These are phyloP conservation scores for Phrynocephalus forsythii DNA, from an alignment of 2,797 vertebrate species.

Conservation along the genomic window DNA sequence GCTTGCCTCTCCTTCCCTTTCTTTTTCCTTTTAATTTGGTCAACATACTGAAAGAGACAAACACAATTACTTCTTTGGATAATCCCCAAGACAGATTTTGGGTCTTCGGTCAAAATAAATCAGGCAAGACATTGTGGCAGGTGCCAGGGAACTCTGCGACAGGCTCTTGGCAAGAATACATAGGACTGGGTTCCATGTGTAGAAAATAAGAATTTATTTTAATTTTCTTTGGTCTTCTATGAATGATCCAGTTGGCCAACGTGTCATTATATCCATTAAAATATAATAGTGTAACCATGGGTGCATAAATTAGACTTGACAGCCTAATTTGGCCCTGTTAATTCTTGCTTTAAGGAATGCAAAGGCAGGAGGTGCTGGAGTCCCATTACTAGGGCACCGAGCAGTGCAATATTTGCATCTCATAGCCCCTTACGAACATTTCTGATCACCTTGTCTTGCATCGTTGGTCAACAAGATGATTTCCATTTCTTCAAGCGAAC, in stretches of 20 bases:
- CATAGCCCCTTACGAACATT: not conserved
- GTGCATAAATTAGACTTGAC: not conserved
- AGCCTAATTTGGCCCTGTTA: not conserved
- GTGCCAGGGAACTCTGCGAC: not conserved
- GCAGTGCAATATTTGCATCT: not conserved
- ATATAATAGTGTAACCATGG: not conserved
- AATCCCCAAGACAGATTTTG: not conserved
- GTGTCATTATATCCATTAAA: not conserved
- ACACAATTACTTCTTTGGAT: too few relatives aligned
- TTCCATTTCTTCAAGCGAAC: not conserved
- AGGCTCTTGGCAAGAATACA: not conserved
- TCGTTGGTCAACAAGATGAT: not conserved
- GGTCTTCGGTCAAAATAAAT: not conserved
- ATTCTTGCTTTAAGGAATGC: constrained; percentile 10
- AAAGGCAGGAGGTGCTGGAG: not conserved
- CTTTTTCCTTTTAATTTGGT: too few relatives aligned
- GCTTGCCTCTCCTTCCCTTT: too few relatives aligned
- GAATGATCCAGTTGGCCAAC: not conserved
- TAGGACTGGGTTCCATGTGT: not conserved
- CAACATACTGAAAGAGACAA: too few relatives aligned
- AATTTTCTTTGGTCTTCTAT: too few relatives aligned
- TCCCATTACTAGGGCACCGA: not conserved
- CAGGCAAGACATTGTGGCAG: not conserved
- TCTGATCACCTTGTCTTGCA: not conserved
- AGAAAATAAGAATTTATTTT: too few relatives aligned